Conservation (phyloP, 2,888 invertebrate species). For the Rhagium mordax region DNA sequence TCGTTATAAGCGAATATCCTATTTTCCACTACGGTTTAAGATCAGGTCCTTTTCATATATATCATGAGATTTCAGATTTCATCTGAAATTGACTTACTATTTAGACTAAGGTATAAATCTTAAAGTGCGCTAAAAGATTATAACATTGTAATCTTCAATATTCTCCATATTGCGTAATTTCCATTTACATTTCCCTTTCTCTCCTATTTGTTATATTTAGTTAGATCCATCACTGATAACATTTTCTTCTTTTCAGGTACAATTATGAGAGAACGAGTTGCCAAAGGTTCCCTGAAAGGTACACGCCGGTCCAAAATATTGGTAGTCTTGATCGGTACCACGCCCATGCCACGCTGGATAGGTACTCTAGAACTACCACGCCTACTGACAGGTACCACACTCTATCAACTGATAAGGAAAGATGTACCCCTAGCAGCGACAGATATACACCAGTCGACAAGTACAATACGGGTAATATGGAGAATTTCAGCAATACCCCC, state of each 20-base stretch:
- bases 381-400: conserved; percentile 67
- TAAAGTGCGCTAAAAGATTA: too few relatives aligned
- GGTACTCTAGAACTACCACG: conserved; percentile 65
- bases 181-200: too few relatives aligned
- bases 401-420: conserved; percentile 68
- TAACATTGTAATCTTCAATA: too few relatives aligned
- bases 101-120: too few relatives aligned
- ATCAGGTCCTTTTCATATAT: too few relatives aligned
- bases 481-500: conserved; percentile 38
- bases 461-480: conserved; percentile 60
- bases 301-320: conserved; percentile 59
- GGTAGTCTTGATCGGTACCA: conserved; percentile 66
- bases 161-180: too few relatives aligned
- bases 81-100: too few relatives aligned
- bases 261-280: conserved; percentile 54
- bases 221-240: background rate
- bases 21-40: too few relatives aligned
- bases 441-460: conserved; percentile 62
- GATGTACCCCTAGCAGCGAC: conserved; percentile 67
- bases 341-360: conserved; percentile 57
- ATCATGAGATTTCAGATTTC: too few relatives aligned
- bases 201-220: too few relatives aligned
- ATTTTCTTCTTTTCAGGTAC: conserved; percentile 40
- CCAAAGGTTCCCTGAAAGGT: conserved; percentile 60
- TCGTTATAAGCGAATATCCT: too few relatives aligned